Conservation (phyloP, 1,140 invertebrate genomes). For the Carposina sasakii region DNA sequence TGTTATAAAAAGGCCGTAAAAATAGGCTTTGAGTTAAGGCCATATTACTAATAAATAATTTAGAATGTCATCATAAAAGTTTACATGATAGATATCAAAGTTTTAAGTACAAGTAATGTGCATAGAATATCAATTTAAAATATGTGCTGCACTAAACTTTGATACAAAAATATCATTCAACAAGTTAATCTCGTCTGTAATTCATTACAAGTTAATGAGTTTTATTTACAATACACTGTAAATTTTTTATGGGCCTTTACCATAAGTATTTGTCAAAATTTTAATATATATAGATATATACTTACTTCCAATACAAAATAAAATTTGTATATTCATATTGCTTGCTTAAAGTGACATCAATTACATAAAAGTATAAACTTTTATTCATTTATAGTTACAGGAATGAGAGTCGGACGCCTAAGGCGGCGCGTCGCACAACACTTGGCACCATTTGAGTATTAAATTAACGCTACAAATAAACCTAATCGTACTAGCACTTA, state of each 20-base stretch:
- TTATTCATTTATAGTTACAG: slow-evolving; percentile 26
- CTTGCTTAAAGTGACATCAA: slow-evolving; percentile 47
- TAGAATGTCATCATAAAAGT: too few species aligned
- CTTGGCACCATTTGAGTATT: slow-evolving; percentile 67
- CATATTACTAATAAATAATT: slow-evolving; percentile 7
- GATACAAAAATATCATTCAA: too few species aligned
- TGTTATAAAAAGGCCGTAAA: slow-evolving; percentile 46
- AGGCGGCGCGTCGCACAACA: slow-evolving; percentile 39
- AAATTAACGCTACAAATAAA: slow-evolving; percentile 44
- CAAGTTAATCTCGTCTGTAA: too few species aligned
- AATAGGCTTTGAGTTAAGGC: slow-evolving; percentile 38
- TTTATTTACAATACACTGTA: too few species aligned
- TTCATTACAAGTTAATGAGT: too few species aligned
- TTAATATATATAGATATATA: too few species aligned
- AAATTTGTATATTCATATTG: slow-evolving; percentile 39
- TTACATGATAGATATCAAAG: too few species aligned
- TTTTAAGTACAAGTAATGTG: slow-evolving; percentile 54
- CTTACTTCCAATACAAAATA: slow-evolving; percentile 40
- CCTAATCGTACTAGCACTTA: slow-evolving; percentile 44
- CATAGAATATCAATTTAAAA: slow-evolving; percentile 23
- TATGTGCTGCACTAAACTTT: too few species aligned
- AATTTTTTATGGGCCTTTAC: too few species aligned
- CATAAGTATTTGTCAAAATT: too few species aligned
- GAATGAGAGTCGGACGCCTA: slow-evolving; percentile 50
- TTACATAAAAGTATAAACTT: slow-evolving; percentile 30